These are phyloP conservation scores for Zoanthus solanderi DNA, from an alignment of 92 coral and sea anemone genomes.

Conservation along the genomic window DNA sequence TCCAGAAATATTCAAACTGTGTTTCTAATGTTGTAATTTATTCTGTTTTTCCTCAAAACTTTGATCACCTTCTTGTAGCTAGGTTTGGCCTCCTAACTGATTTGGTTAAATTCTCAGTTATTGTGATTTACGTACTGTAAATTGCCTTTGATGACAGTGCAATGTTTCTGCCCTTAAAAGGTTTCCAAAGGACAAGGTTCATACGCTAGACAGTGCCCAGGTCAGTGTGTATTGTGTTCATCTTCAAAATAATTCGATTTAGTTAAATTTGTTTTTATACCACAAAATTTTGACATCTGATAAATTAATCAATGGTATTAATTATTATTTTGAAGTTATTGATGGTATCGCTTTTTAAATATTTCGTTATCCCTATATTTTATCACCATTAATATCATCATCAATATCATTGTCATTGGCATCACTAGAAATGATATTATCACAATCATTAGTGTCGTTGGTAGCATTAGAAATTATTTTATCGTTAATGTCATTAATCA, in stretches of 20 bases:
- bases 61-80: not conserved
- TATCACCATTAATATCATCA: not conserved
- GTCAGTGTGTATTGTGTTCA: slow-evolving; percentile 43
- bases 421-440: not conserved
- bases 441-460: not conserved
- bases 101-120: not conserved
- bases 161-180: slow-evolving; percentile 41
- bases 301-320: no score
- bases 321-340: no score
- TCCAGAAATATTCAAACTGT: not conserved
- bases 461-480: not conserved
- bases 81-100: not conserved
- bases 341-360: no score
- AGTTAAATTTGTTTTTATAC: no score
- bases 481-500: no score
- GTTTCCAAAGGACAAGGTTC: slow-evolving; percentile 90
- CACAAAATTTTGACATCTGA: no score
- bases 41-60: no score
- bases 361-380: no score
- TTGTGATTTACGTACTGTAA: not conserved
- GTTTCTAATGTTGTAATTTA: no score
- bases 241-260: not conserved
- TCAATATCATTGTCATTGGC: not conserved
- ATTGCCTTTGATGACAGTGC: not conserved
- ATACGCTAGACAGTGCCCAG: slow-evolving; percentile 84